phyloP scores from a whole-genome alignment of 2,113 vertebrate species.

The Calidris pugnax region DNA sequence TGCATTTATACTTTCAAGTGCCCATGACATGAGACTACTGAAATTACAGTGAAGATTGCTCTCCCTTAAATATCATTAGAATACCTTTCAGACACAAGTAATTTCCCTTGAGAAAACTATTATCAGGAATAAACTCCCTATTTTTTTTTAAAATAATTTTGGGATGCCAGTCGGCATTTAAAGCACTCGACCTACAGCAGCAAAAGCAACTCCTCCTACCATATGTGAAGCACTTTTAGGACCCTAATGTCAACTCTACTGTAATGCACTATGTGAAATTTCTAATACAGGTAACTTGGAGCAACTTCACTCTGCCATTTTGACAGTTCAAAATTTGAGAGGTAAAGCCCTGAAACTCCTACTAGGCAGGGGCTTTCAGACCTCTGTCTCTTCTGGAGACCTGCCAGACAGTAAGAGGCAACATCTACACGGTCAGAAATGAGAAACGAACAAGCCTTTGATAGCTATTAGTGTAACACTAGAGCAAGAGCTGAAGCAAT shows the following conservation, averaged over 20 bases:
- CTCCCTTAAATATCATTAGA: not conserved
- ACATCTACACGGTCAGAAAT: not conserved
- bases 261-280: not conserved
- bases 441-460: not conserved
- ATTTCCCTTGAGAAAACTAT: not conserved
- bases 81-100: not conserved
- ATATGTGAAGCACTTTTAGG: not conserved
- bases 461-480: not conserved
- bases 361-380: not conserved
- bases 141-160: not conserved
- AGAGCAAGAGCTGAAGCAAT: constrained; percentile 41
- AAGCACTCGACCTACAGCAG: not conserved
- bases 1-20: not conserved
- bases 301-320: not conserved
- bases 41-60: not conserved
- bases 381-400: not conserved
- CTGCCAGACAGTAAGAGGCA: not conserved
- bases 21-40: not conserved
- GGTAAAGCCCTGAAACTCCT: not conserved
- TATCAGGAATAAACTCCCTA: not conserved
- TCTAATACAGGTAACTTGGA: not conserved
- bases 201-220: not conserved
- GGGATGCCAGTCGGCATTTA: not conserved
- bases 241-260: not conserved
- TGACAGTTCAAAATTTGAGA: not conserved